phyloP scores from a whole-genome alignment of 2,888 invertebrate species.

The Eristalis pertinax region DNA sequence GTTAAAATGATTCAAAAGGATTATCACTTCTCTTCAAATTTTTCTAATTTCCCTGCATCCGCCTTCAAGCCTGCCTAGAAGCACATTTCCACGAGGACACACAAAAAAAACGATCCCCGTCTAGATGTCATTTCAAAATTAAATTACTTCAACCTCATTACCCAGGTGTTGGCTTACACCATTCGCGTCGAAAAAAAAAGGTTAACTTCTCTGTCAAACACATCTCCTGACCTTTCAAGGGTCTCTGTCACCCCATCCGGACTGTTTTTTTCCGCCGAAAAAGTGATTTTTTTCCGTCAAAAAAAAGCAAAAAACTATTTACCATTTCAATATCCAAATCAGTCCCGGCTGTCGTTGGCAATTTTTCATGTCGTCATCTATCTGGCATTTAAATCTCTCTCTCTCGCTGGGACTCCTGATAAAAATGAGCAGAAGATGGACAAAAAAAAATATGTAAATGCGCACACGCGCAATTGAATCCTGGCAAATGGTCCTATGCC shows the following conservation, averaged over 20 bases:
- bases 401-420: conserved; percentile 35
- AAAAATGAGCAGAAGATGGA: conserved; percentile 2
- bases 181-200: conserved; percentile 14
- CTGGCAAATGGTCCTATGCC: conserved; percentile 59
- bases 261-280: conserved; percentile 25
- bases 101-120: neutral
- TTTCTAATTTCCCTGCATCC: no score
- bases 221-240: conserved; percentile 30
- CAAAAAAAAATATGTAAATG: conserved; percentile 46
- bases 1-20: no score
- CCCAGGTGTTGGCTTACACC: conserved; percentile 58
- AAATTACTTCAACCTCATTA: conserved; percentile 65
- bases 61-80: no score
- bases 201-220: conserved; percentile 60
- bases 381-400: conserved; percentile 28
- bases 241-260: conserved; percentile 2
- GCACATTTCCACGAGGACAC: neutral
- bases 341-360: conserved; percentile 26
- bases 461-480: conserved; percentile 71
- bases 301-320: conserved; percentile 55
- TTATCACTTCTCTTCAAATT: no score
- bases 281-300: neutral
- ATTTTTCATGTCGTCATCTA: conserved; percentile 34
- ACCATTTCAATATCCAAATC: conserved; percentile 24
- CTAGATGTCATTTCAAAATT: conserved; percentile 8